Base-by-base conservation (phyloP, 2,888 invertebrate genomes). In the Acanthococcus lagerstroemiae region DNA sequence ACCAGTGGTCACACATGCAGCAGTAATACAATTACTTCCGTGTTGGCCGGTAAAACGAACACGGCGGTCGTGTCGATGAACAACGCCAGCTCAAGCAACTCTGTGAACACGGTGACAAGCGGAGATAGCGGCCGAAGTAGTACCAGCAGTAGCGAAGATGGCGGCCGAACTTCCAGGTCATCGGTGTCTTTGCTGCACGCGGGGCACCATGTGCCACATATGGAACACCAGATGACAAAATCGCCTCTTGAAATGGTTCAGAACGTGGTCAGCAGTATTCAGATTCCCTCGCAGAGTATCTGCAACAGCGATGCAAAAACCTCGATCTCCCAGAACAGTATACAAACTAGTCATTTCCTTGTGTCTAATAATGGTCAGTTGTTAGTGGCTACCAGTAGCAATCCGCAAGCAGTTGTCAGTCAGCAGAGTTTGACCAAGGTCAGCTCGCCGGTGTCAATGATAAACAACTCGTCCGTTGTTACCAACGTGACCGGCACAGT, bases 11-110 rank as follows among this genome's bases (percentile, higher is more conserved):
- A 87, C 73, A 88, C 88, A 0, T 84, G 84, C 2, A 86, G 87
- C 37, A 82, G 88, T 70, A 89, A 89, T 73, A 89, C 90, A 0
- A 86, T 90, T 21, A 90, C 90, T 0, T 88, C 86, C 0, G 88
- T 89, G 1, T 75, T 87, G 68, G 88, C 88, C 2, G 88, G 88
- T 3, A 81, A 84, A 74, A 83, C 88, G 0, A 85, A 85, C 71
- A 88, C 88, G 0, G 84, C 85, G 0, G 87, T 88, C 0, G 87
- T 88, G 0, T 85, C 88, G 0, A 83, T 87, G 25, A 86, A 67
- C 50, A 71, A 70, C 52, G 26, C 65, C 45, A 58, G 65, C 46
- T 9, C 6, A 24, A 24, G n/a, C 7, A 54, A 24, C 24, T 15
- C 54, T 15, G 12, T 24, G 3, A 24, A 9, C 25, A n/a, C 54